Conservation (phyloP, 2,113 vertebrate species). For the Meriones unguiculatus region DNA sequence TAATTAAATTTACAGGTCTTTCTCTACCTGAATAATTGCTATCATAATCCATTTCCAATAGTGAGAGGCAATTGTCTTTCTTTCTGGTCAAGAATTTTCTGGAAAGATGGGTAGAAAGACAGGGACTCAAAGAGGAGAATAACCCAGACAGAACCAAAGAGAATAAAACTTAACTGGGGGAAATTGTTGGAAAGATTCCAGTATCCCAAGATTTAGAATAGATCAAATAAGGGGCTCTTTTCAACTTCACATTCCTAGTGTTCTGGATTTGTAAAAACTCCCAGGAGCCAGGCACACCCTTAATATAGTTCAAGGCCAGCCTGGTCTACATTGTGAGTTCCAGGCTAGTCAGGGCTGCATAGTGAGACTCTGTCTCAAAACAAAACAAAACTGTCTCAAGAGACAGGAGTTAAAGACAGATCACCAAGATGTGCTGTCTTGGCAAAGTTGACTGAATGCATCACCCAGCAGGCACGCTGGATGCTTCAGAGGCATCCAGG, state of each 20-base stretch:
- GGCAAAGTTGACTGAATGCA: neutral
- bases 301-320: neutral
- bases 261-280: neutral
- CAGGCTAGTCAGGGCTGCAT: neutral
- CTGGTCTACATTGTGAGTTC: neutral
- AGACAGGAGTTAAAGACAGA: neutral
- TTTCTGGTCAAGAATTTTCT: neutral
- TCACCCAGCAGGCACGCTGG: neutral
- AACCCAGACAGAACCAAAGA: neutral
- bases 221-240: neutral
- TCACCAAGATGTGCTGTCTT: neutral
- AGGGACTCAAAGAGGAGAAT: neutral
- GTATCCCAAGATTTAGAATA: neutral
- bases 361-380: neutral
- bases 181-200: neutral
- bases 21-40: neutral
- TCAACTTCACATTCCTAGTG: neutral
- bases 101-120: neutral
- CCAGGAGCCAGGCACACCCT: neutral
- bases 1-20: neutral
- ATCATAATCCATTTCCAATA: constrained; percentile 7
- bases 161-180: neutral
- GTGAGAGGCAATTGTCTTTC: neutral
- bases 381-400: neutral
- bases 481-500: neutral